These are phyloP conservation scores for Scyliorhinus canicula DNA, from an alignment of 2,797 vertebrate species.

Conservation along the genomic window DNA sequence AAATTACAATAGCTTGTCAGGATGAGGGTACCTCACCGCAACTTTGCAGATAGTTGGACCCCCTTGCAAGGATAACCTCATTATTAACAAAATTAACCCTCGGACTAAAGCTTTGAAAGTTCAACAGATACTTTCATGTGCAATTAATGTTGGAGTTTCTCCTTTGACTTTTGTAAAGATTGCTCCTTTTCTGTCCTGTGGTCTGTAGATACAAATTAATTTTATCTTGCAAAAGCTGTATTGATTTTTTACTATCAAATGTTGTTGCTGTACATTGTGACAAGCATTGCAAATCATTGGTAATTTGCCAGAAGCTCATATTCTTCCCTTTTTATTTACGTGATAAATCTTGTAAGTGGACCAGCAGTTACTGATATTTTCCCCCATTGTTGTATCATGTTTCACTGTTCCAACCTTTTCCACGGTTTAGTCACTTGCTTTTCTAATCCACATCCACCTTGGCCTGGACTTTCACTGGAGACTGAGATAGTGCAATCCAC, in stretches of 20 bases:
- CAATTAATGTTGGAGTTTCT: neutral
- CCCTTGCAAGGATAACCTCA: neutral
- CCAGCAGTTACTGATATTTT: neutral
- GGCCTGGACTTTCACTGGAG: neutral
- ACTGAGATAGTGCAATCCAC: neutral
- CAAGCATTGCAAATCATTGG: neutral
- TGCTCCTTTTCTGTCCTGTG: neutral
- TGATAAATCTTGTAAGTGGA: neutral
- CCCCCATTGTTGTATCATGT: neutral
- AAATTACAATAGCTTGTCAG: neutral
- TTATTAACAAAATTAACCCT: neutral
- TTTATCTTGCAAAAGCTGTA: neutral
- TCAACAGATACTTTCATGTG: neutral
- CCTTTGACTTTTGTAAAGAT: constrained; percentile 5
- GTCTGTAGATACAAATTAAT: constrained; percentile 1
- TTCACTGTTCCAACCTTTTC: neutral
- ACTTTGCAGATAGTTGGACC: neutral
- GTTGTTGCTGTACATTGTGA: neutral
- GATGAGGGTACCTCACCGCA: neutral
- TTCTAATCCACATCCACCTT: neutral
- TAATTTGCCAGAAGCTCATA: neutral
- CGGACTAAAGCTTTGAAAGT: neutral
- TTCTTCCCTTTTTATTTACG: neutral
- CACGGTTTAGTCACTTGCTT: neutral
- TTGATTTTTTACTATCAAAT: neutral